phyloP scores from a whole-genome alignment of 2,797 vertebrate genomes.

The Esox lucius region DNA sequence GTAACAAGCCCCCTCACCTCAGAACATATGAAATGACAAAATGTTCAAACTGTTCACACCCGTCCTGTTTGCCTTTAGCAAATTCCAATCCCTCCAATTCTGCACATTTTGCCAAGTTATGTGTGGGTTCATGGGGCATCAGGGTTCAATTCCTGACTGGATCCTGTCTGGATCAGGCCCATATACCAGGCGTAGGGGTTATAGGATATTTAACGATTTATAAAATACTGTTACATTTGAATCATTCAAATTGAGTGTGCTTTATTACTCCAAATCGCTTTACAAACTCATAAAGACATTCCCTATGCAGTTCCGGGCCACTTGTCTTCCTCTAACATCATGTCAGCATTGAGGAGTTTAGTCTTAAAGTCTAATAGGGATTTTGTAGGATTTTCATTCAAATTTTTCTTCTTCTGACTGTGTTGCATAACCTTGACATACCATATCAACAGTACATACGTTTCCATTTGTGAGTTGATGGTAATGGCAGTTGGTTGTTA shows the following conservation, averaged over 20 bases:
- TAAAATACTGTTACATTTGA: background rate
- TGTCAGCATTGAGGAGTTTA: slow-evolving; percentile 4
- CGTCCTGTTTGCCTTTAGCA: no score
- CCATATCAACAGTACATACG: background rate
- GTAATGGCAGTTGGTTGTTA: background rate
- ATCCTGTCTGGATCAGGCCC: no score
- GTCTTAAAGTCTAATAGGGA: background rate
- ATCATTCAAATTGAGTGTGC: background rate
- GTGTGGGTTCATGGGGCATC: no score
- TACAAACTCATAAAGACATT: slow-evolving; percentile 1
- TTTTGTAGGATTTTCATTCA: background rate
- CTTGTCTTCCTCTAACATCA: background rate
- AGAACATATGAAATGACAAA: no score
- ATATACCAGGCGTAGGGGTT: no score
- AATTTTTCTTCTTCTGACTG: slow-evolving; percentile 14
- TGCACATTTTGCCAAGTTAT: no score
- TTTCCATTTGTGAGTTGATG: slow-evolving; percentile 14
- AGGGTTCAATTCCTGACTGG: no score
- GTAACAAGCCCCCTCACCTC: no score
- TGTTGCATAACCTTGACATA: slow-evolving; percentile 24
- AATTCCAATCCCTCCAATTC: no score
- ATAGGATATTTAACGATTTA: background rate
- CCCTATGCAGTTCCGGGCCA: background rate
- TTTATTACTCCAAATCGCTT: background rate
- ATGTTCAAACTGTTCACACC: no score